Conservation (phyloP, 2,888 invertebrate genomes). For the Metallyticus violacea region DNA sequence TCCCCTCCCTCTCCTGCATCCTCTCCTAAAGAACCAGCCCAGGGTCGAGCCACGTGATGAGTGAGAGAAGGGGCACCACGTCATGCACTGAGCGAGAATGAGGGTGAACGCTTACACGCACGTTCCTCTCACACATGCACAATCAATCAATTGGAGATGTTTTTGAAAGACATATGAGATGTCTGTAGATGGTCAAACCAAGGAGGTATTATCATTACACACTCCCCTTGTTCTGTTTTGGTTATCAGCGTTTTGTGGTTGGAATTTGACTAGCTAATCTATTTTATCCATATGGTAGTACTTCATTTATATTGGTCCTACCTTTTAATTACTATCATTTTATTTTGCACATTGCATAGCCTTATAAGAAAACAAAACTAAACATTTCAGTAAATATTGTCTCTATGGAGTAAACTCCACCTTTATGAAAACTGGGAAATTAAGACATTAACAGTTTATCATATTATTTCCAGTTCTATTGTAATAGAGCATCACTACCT, state of each 20-base stretch:
- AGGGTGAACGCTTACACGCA: slow-evolving; percentile 18
- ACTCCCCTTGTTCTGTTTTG: neutral
- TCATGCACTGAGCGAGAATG: slow-evolving; percentile 5
- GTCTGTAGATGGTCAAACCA: slow-evolving; percentile 24
- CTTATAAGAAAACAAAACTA: slow-evolving; percentile 12
- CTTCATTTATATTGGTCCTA: slow-evolving; percentile 19
- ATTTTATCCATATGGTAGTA: slow-evolving; percentile 21
- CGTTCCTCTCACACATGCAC: slow-evolving; percentile 17
- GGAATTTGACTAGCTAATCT: slow-evolving; percentile 18
- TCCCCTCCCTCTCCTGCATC: neutral
- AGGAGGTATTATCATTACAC: no score
- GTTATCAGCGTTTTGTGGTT: slow-evolving; percentile 23
- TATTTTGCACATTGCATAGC: slow-evolving; percentile 24
- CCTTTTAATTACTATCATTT: slow-evolving; percentile 28
- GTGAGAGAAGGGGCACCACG: slow-evolving; percentile 12
- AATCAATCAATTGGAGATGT: slow-evolving; percentile 13
- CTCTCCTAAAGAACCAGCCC: slow-evolving; percentile 2
- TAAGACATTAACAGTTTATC: neutral
- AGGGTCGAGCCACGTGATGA: slow-evolving; percentile 22
- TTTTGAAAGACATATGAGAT: slow-evolving; percentile 29
- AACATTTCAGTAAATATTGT: slow-evolving; percentile 34
- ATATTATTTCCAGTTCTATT: neutral
- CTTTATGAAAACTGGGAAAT: slow-evolving; percentile 38
- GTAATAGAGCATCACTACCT: neutral
- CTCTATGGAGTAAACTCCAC: slow-evolving; percentile 53